Base-by-base conservation (phyloP, 2,113 vertebrate species). In the Cebidichthys violaceus region DNA sequence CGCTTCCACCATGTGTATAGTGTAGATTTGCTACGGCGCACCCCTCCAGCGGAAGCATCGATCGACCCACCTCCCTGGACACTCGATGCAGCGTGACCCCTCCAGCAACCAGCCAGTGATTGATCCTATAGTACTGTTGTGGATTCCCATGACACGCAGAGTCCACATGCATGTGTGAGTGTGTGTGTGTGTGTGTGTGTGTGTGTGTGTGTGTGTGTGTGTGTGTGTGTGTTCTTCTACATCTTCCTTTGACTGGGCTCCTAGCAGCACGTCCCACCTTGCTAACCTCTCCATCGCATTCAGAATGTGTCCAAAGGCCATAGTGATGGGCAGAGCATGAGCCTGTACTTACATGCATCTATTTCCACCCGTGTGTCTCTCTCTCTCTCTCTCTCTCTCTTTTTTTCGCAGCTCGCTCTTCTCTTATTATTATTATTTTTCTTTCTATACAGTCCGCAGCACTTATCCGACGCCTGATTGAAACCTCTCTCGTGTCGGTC, bases 71-170 rank as follows among this genome's bases (percentile, higher is more conserved):
- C 76, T 91, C 90, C 84, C 92, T 75, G 87, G 91, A 92, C 90
- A 85, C 86, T 86, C 65, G 22, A 80, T 91, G 90, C 91, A 92
- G 90, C 82, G 84, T 83, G 87, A 92, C 86, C 90, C 92, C 93
- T 93, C 82, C 87, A 94, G 93, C 89, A 94, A 93, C 88, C 88
- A 85, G 90, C 83, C 67, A 77, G 93, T 94, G 94, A 95, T 95
- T 95, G 93, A 94, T 95, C 93, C 88, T 91, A 83, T 85, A 90
- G 86, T 78, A 87, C 87, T 79, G 84, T 33, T 87, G 84, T 83
- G 81, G 78, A 84, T 81, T 92, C 94, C 93, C 90, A 77, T 45
- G 84, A 74, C 77, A 72, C 80, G 20, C 74, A n/a, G 70, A 84
- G 79, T 88, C 73, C 84, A 65, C 87, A 88, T 86, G 54, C 35